A percentile compares a stretch with the other conserved stretches of the same genome.
Evolutionary conservation across 2,888 invertebrate genomes (phyloP).

Genomic region (Andrena bucephala): DNA sequence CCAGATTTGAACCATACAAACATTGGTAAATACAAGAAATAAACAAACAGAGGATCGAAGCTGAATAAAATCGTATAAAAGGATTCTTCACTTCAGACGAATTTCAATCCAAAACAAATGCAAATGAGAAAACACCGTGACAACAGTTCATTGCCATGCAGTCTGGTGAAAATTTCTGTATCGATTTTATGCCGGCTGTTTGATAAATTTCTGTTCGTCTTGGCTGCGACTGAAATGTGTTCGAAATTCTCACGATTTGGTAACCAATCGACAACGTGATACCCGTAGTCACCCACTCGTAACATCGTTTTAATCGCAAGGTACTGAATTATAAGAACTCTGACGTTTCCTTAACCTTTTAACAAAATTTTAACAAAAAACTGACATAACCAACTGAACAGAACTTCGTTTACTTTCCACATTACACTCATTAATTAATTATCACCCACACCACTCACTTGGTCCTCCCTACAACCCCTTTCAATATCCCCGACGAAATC

Average conservation of each 20-base stretch:
- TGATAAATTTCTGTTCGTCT: constrained; percentile 46
- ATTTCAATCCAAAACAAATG: constrained; percentile 42
- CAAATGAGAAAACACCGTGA: not conserved
- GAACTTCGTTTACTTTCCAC: too few species aligned
- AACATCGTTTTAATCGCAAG: not conserved
- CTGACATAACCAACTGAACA: too few species aligned
- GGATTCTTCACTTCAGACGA: not conserved
- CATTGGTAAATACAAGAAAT: too few species aligned
- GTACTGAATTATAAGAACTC: not conserved
- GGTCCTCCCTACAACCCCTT: too few species aligned
- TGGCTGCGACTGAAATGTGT: not conserved
- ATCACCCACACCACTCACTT: too few species aligned
- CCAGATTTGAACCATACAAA: too few species aligned
- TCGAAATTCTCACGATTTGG: not conserved
- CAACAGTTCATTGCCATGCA: constrained; percentile 15
- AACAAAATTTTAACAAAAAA: not conserved
- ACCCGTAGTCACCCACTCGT: not conserved
- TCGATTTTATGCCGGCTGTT: constrained; percentile 18
- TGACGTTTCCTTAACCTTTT: constrained; percentile 27
- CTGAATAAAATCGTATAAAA: too few species aligned
- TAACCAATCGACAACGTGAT: not conserved
- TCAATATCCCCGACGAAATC: too few species aligned
- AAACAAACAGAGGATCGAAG: too few species aligned
- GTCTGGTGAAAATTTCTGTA: constrained; percentile 15
- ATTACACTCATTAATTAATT: too few species aligned